A percentile compares a stretch with the other conserved stretches of the same genome.
These are phyloP conservation scores for Schizopygopsis pylzovi DNA, from an alignment of 2,797 vertebrate genomes.

Conservation along the genomic window DNA sequence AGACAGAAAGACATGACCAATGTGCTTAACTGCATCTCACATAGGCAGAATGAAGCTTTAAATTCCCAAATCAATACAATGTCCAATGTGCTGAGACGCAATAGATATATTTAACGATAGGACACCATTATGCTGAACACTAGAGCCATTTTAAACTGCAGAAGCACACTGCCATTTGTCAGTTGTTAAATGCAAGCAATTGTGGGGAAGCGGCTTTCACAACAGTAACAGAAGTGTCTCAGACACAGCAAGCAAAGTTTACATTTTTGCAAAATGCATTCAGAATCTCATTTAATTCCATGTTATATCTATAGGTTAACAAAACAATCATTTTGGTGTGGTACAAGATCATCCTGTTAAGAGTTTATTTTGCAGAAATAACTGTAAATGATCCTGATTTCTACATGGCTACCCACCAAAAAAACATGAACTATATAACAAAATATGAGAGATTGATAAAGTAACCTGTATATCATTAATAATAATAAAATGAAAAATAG, in stretches of 20 bases:
- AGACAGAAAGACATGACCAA: not conserved
- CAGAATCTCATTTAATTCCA: not conserved
- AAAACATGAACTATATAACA: not conserved
- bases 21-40: slow-evolving; percentile 8
- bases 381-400: not conserved
- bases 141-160: slow-evolving; percentile 1
- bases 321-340: not conserved
- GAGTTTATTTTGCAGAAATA: not conserved
- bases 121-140: slow-evolving; percentile 20
- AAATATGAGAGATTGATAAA: not conserved
- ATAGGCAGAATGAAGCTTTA: slow-evolving; percentile 4
- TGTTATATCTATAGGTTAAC: not conserved
- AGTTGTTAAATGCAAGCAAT: slow-evolving; percentile 23
- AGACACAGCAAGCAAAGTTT: not conserved
- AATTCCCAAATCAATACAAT: slow-evolving; percentile 28
- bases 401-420: not conserved
- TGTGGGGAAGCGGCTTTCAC: not conserved
- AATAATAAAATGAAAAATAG: too few species aligned
- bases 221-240: not conserved
- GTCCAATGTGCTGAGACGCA: slow-evolving; percentile 11
- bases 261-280: not conserved
- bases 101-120: slow-evolving; percentile 22
- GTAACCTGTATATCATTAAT: not conserved
- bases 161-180: slow-evolving; percentile 2
- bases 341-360: not conserved